These are phyloP conservation scores for Pluvianellus socialis DNA, from an alignment of 2,113 vertebrate species.

Conservation along the genomic window DNA sequence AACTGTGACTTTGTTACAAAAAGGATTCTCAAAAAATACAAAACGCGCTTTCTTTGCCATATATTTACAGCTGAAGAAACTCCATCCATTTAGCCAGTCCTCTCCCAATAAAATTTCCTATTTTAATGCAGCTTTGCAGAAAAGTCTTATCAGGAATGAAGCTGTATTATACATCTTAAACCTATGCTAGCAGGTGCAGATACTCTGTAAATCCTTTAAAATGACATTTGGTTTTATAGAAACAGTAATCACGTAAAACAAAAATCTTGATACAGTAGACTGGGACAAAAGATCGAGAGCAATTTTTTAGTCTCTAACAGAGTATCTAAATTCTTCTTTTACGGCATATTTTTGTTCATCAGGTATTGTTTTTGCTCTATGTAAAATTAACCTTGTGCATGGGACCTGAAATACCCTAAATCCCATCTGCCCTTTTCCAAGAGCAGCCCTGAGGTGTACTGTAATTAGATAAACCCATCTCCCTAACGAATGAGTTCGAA, in stretches of 20 bases:
- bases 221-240: not conserved
- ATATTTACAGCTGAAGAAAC: slow-evolving; percentile 25
- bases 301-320: not conserved
- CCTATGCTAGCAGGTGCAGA: not conserved
- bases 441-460: not conserved
- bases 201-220: not conserved
- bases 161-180: not conserved
- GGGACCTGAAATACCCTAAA: not conserved
- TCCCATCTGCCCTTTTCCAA: not conserved
- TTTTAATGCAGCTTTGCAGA: not conserved
- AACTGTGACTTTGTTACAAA: slow-evolving; percentile 54
- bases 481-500: not conserved
- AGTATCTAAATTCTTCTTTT: not conserved
- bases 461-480: not conserved
- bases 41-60: not conserved
- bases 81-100: not conserved
- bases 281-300: not conserved
- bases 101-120: not conserved
- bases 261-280: not conserved
- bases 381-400: not conserved
- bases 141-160: not conserved
- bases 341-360: not conserved
- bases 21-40: not conserved
- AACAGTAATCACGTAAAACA: not conserved
- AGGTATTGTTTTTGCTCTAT: not conserved